Base-by-base conservation (phyloP, 2,797 vertebrate genomes). In the Tinamus major region DNA sequence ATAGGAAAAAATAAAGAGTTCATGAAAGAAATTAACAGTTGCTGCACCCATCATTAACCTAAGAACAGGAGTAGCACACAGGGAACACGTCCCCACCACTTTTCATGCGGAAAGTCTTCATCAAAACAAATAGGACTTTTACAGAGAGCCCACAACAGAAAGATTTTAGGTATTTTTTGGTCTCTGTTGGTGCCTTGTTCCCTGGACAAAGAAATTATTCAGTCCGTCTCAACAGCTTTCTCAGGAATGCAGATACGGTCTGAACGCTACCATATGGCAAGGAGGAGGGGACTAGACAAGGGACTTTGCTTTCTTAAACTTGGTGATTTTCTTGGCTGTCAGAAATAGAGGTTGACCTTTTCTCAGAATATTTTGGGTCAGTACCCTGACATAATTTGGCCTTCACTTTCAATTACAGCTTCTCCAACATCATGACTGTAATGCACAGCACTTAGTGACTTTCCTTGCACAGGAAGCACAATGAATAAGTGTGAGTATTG, bases 231-330 rank as follows among this genome's bases (percentile, higher is more conserved):
- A 26, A 44, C 56, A 75, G 88, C 90, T 89, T 42, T 46, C 89
- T 68, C 2, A 42, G 85, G 90, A 95, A 94, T 92, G 95, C 91
- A 81, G 81, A 71, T 31, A 56, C 24, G 46, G 74, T 67, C 41
- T 89, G 84, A 95, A 74, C 1, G 1, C 91, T 95, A 59, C 92
- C 94, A 89, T 51, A 90, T 80, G 94, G 92, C 39, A 19, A 18
- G 23, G 82, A n/a, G 2, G 27, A 61, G 79, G 81, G 85, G 64
- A 79, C 65, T 61, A 58, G 75, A 55, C 0, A 0, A 90, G 94
- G 80, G 82, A 81, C 86, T 95, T 76, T 75, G 77, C 90, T 92
- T 95, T 85, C 87, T 90, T 90, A 85, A 87, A 93, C 83, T 55
- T 82, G 85, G 85, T 55, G 37, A 65, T 89, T 93, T 85, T 70